A percentile compares a stretch with the other conserved stretches of the same genome.
Evolutionary conservation across 2,113 vertebrate genomes (phyloP).

Genomic region (Isichthys henryi): DNA sequence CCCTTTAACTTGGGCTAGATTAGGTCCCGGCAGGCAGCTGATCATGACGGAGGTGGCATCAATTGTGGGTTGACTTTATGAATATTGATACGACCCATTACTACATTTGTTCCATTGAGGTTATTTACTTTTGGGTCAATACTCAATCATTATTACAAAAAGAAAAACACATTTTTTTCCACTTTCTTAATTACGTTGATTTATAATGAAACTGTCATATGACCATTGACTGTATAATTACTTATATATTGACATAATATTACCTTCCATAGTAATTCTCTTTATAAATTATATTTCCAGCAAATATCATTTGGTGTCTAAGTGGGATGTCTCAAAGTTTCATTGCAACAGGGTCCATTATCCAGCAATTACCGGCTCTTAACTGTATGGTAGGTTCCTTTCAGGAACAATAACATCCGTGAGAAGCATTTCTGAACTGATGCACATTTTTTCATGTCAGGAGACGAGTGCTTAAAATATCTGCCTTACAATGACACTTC

Average conservation of each 20-base stretch:
- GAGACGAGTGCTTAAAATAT: not conserved
- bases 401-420: not conserved
- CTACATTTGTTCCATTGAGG: not conserved
- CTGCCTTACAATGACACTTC: not conserved
- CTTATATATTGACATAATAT: conserved; percentile 1
- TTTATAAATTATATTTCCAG: conserved; percentile 8
- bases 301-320: not conserved
- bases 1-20: not conserved
- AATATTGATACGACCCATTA: not conserved
- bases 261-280: not conserved
- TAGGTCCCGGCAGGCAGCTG: not conserved
- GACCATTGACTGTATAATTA: conserved; percentile 2
- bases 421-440: not conserved
- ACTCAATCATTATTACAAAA: not conserved
- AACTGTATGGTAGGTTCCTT: not conserved
- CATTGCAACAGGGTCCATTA: not conserved
- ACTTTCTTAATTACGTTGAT: conserved; percentile 3
- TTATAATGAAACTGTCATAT: not conserved
- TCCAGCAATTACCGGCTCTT: not conserved
- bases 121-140: not conserved
- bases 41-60: not conserved
- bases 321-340: not conserved
- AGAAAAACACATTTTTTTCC: not conserved
- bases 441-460: not conserved
- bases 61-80: not conserved